Base-by-base conservation (phyloP, 64 coral and sea anemone genomes). In the Anthopleura sola region DNA sequence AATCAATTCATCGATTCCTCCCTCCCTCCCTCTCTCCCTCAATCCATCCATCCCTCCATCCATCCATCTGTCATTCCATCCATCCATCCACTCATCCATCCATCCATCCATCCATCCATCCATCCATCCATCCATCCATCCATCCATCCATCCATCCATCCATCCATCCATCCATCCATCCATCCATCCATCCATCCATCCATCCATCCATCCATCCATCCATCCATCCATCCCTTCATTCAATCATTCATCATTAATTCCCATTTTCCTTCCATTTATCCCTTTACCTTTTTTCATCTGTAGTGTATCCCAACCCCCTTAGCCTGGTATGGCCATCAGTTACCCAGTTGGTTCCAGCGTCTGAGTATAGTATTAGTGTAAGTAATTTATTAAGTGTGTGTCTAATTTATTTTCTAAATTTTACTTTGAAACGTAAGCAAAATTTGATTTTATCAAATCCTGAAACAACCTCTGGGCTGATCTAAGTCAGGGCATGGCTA, bases 241-340 rank as follows among this genome's bases (percentile, higher is more conserved):
- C 49, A 14, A 1, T 51, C 12, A 51, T 51, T 14, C 1, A 1
- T 51, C 49, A 51, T 51, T 8, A 11, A 8, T 51, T 16, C 49
- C 15, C 4, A 8, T 51, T 51, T 14, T 10, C 15, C 12, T 14
- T 14, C 49, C 4, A 8, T 51, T 51, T 8, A 3, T 10, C 49
- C 49, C 12, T 51, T 51, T 1, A 1, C 15, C 12, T 14, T 51
- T 51, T 51, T 16, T 14, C 15, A 14, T 51, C 15, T 1, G 24
- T 37, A 97, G 94, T 97, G 94, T 83, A 97, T 97, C 79, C 94
- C 94, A 13, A 97, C 90, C 24, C 94, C 94, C 56, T 54, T 97
- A 49, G 94, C 94, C 33, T 97, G 94, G 94, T 97, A 87, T 76
- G 81, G 88, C 0, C 94, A 97, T 26, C 94, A 97, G 54, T 68